Conservation (phyloP, 2,113 vertebrate genomes). For the Sterna hirundo region DNA sequence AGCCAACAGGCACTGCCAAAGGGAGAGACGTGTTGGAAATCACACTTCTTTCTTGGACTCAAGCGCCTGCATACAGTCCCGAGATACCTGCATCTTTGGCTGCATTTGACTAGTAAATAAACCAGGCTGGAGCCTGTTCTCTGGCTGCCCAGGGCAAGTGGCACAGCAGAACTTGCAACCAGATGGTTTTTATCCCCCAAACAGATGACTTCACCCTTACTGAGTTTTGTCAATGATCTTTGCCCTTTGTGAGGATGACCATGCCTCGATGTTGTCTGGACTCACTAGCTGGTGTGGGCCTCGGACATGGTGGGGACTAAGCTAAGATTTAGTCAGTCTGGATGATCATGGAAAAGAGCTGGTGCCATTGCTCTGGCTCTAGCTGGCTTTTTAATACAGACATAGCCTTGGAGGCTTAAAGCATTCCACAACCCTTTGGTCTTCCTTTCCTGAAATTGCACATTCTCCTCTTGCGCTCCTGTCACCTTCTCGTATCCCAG, state of each 20-base stretch:
- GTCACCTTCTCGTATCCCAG: background rate
- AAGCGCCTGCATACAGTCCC: background rate
- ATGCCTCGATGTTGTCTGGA: background rate
- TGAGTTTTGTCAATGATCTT: background rate
- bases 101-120: background rate
- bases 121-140: background rate
- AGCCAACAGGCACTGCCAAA: constrained; percentile 32
- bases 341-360: background rate
- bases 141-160: background rate
- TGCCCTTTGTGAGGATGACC: background rate
- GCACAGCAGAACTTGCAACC: background rate
- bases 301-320: rapidly evolving
- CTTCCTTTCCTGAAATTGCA: background rate
- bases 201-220: background rate
- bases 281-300: background rate
- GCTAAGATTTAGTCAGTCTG: background rate
- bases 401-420: background rate
- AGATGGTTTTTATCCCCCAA: background rate
- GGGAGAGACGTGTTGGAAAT: background rate
- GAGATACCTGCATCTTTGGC: background rate
- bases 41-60: constrained; percentile 11
- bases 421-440: background rate
- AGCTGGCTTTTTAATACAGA: background rate
- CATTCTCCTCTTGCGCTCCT: background rate
- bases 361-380: background rate